A percentile compares a stretch with the other conserved stretches of the same genome.
Evolutionary conservation across 2,797 vertebrate genomes (phyloP).

Genomic region (Hemitrygon akajei): DNA sequence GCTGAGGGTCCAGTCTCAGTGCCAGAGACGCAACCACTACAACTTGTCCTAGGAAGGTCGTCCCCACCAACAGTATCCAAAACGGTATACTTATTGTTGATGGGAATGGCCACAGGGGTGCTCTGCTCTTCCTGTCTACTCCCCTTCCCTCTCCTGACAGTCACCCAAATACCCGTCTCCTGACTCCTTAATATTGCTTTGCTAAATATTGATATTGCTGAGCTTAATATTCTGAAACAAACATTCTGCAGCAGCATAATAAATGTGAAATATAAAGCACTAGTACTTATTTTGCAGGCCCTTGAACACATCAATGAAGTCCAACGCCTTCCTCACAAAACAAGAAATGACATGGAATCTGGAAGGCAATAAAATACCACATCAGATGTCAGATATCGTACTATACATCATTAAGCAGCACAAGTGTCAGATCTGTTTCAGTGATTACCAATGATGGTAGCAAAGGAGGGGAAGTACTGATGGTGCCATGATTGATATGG

Average conservation of each 20-base stretch:
- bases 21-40: too few relatives aligned
- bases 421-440: not conserved
- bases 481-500: not conserved
- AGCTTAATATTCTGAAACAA: not conserved
- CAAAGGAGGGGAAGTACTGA: not conserved
- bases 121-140: too few relatives aligned
- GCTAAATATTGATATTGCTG: not conserved
- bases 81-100: too few relatives aligned
- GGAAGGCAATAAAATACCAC: not conserved
- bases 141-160: too few relatives aligned
- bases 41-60: too few relatives aligned
- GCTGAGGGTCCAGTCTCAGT: too few relatives aligned
- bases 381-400: not conserved
- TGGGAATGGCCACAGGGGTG: too few relatives aligned
- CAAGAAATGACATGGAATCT: not conserved
- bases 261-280: not conserved
- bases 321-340: too few relatives aligned
- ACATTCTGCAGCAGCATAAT: not conserved
- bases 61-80: too few relatives aligned
- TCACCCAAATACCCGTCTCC: too few relatives aligned
- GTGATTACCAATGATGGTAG: not conserved
- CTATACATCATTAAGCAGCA: not conserved
- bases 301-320: not conserved
- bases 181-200: too few relatives aligned
- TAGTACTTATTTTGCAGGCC: not conserved